phyloP scores from a whole-genome alignment of 2,888 invertebrate genomes.

The Adelognathus sp. region DNA sequence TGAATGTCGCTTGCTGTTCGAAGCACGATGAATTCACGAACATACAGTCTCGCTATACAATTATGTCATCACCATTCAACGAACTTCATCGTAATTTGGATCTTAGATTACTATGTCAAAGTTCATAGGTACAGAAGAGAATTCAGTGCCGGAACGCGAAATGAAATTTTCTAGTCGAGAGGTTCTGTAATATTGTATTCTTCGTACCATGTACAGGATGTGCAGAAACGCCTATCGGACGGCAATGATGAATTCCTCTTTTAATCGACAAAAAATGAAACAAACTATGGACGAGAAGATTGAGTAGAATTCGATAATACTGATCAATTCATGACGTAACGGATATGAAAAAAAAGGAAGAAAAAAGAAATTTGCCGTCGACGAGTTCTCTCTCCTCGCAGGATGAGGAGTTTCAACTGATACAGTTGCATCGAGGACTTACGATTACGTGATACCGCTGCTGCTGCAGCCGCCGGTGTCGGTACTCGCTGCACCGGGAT shows the following conservation, averaged over 20 bases:
- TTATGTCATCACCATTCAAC: background rate
- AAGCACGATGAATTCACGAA: conserved; percentile 14
- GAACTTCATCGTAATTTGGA: background rate
- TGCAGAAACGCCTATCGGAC: background rate
- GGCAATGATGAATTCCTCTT: background rate
- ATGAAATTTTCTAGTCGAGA: too few relatives aligned
- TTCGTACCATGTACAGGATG: background rate
- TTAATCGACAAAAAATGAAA: background rate
- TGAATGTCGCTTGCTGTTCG: conserved; percentile 7
- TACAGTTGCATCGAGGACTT: conserved; percentile 31
- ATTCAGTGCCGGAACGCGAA: background rate
- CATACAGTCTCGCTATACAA: background rate
- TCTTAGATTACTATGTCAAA: too few relatives aligned
- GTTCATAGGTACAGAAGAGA: too few relatives aligned
- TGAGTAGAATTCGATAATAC: conserved; percentile 8
- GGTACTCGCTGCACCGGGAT: background rate
- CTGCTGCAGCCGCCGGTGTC: background rate
- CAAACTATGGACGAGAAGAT: background rate
- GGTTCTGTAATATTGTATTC: too few relatives aligned
- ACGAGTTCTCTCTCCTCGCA: background rate
- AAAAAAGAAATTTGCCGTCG: background rate
- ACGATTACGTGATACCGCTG: conserved; percentile 32
- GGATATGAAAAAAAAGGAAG: background rate
- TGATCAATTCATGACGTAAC: conserved; percentile 26
- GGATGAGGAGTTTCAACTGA: background rate